Base-by-base conservation (phyloP, 2,113 vertebrate species). In the Chamaetylas fuelleborni region DNA sequence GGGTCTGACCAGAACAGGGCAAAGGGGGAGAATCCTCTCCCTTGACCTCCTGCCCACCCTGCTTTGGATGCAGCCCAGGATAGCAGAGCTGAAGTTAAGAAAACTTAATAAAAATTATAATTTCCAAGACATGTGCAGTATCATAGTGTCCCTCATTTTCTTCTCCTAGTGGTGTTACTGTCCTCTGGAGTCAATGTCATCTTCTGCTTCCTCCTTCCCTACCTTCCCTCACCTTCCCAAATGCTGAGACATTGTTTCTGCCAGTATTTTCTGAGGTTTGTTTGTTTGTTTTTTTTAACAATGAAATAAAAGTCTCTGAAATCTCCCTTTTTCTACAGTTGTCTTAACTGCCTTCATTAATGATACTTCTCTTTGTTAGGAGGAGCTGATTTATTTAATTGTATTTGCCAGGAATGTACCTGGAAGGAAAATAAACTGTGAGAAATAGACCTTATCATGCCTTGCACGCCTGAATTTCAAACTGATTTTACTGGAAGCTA, bases 401-500 rank as follows among this genome's bases (percentile, higher is more conserved):
- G 8, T 65, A 58, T 92, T 94, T 90, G 66, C 93, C 70, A 94
- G 74, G 81, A 94, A 66, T 66, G 5, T 80, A 92, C 77, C 81
- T 70, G 50, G 61, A 85, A 86, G 81, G 33, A 92, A 93, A 92
- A 93, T 31, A 79, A 90, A 54, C 83, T 42, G 34, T 78, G 70
- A 85, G 92, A 79, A 93, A 76, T 17, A 54, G 65, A 34, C 38
- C 5, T 96, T 92, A 81, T 67, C 76, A 91, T 94, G 74, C 86
- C 34, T 20, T 4, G 40, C 94, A 96, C 0, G 20, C 65, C 50
- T 74, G 88, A 85, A 58, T 94, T 88, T 85, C 67, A 73, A 66
- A 67, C 66, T 47, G 74, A 88, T 82, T 67, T 95, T 94, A 84
- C 93, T 96, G 93, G 95, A 89, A 95, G 91, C 57, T 91, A 67